Evolutionary conservation across 1,140 invertebrate genomes (phyloP).

Genomic region (Homarus americanus): DNA sequence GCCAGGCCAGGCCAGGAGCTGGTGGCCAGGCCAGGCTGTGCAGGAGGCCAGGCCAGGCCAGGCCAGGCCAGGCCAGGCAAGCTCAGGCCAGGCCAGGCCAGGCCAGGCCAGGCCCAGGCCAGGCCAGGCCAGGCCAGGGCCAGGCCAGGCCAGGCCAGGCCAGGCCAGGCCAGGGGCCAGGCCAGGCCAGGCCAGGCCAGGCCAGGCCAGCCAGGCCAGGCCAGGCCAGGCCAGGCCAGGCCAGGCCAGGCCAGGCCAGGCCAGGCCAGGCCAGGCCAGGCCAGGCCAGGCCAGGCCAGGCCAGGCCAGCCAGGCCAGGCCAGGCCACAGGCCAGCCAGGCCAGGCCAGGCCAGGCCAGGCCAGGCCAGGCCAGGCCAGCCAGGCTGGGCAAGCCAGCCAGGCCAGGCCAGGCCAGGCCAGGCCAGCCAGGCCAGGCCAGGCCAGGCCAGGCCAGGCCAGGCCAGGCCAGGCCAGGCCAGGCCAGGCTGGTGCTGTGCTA

Average conservation of each 20-base stretch:
- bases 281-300: constrained; percentile 52
- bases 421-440: constrained; percentile 63
- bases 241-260: not conserved
- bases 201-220: constrained; percentile 55
- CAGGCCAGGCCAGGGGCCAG: constrained; percentile 58
- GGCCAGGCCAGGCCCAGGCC: constrained; percentile 2
- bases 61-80: constrained; percentile 19
- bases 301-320: constrained; percentile 61
- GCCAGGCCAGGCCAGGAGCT: constrained; percentile 4
- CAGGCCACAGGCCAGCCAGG: constrained; percentile 27
- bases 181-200: constrained; percentile 64
- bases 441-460: constrained; percentile 59
- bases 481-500: too few relatives aligned
- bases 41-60: constrained; percentile 32
- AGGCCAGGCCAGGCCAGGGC: constrained; percentile 12
- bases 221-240: constrained; percentile 27
- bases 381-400: not conserved
- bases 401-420: constrained; percentile 34
- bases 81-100: not conserved
- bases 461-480: constrained; percentile 17
- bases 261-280: not conserved
- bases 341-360: constrained; percentile 39
- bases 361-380: not conserved
- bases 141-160: constrained; percentile 39
- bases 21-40: constrained; percentile 26